Percentiles rank a stretch among this genome's conserved stretches.
Conservation (phyloP, 2,888 invertebrate genomes). For the Octonoba sinensis region DNA sequence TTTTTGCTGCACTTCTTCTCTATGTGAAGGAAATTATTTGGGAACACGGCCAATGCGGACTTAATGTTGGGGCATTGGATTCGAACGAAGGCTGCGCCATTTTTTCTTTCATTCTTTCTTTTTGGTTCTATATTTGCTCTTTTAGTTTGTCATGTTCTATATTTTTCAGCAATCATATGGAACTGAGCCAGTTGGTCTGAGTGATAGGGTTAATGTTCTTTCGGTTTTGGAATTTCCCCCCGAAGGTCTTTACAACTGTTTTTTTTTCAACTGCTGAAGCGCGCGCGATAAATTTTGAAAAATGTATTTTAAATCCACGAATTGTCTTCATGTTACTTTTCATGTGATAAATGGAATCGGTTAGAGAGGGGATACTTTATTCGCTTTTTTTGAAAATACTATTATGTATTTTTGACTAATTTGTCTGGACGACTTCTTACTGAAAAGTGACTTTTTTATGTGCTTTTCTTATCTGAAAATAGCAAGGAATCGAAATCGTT, state of each 20-base stretch:
- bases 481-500: too few relatives aligned
- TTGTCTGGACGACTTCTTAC: too few relatives aligned
- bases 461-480: too few relatives aligned
- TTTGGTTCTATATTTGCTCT: not conserved
- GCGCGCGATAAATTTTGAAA: not conserved
- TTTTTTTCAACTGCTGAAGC: not conserved
- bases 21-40: not conserved
- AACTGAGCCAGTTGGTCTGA: not conserved
- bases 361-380: too few relatives aligned
- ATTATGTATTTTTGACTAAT: too few relatives aligned
- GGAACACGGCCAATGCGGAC: slow-evolving; percentile 31
- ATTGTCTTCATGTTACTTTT: too few relatives aligned
- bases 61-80: slow-evolving; percentile 33
- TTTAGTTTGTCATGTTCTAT: too few relatives aligned
- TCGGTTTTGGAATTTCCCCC: slow-evolving; percentile 4
- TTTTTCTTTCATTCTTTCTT: not conserved
- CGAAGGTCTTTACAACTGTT: not conserved
- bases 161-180: too few relatives aligned
- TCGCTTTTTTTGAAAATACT: too few relatives aligned
- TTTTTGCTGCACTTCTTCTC: too few relatives aligned
- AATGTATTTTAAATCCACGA: not conserved
- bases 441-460: too few relatives aligned
- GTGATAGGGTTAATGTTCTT: not conserved
- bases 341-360: not conserved
- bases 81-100: slow-evolving; percentile 9